Evolutionary conservation across 2,113 vertebrate species (phyloP).

Genomic region (Myodes glareolus): DNA sequence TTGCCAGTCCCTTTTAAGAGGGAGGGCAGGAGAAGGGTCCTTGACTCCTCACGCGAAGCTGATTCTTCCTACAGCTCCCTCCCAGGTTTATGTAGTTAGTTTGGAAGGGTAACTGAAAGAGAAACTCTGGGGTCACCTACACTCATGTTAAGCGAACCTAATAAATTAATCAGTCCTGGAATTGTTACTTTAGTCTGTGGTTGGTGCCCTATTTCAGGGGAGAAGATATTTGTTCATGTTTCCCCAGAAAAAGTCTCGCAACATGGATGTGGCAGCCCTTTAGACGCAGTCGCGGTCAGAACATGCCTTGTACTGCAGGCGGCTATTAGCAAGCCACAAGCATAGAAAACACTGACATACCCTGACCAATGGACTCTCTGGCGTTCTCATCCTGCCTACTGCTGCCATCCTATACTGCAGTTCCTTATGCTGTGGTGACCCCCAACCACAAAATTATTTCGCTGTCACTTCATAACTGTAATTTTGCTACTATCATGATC

Average conservation of each 20-base stretch:
- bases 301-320: no score
- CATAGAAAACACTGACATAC: background rate
- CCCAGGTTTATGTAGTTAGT: background rate
- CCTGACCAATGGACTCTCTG: background rate
- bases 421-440: no score
- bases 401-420: no score
- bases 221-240: background rate
- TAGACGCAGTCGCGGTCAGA: background rate
- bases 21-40: no score
- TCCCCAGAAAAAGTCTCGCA: background rate
- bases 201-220: background rate
- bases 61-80: background rate
- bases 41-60: background rate
- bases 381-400: no score
- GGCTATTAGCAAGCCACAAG: background rate
- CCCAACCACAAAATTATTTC: no score
- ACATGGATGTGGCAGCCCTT: accelerated
- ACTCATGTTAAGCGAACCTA: background rate
- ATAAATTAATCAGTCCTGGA: background rate
- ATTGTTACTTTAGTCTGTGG: background rate
- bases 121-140: background rate
- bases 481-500: no score
- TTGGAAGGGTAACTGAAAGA: background rate
- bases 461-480: no score
- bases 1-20: background rate